phyloP scores from a whole-genome alignment of 2,888 invertebrate genomes.

The Boloria euphrosyne region DNA sequence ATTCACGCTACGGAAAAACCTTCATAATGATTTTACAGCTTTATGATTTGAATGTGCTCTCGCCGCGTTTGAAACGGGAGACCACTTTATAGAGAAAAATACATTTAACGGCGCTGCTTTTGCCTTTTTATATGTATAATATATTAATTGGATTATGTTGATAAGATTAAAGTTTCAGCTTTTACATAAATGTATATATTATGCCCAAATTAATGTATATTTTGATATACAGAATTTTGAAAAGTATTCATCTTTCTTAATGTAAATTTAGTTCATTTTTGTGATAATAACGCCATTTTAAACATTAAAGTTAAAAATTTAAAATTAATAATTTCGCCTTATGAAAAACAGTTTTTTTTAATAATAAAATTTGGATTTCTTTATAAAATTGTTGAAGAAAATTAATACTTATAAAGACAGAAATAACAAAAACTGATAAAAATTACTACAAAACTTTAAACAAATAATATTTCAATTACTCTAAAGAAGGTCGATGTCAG shows the following conservation, averaged over 20 bases:
- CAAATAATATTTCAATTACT: not conserved
- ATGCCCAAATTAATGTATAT: no score
- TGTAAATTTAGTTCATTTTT: no score
- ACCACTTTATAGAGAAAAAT: constrained; percentile 9
- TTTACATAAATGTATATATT: no score
- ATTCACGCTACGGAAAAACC: constrained; percentile 15
- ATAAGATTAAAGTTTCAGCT: no score
- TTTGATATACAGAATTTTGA: no score
- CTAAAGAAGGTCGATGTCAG: not conserved
- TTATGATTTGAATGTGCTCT: constrained; percentile 11
- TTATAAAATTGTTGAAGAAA: not conserved
- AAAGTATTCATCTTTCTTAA: no score
- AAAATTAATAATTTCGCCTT: no score
- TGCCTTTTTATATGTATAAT: constrained; percentile 5
- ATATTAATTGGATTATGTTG: no score
- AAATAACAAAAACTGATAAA: not conserved
- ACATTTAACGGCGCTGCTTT: constrained; percentile 8
- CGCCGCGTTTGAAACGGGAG: constrained; percentile 9
- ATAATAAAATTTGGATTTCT: no score
- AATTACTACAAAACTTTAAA: not conserved
- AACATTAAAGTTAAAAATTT: no score
- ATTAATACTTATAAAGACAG: not conserved
- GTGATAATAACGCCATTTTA: no score
- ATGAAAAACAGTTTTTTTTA: no score
- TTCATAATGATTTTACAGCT: constrained; percentile 15